Evolutionary conservation across 1,140 invertebrate species (phyloP).

Genomic region (Telenomus remus): DNA sequence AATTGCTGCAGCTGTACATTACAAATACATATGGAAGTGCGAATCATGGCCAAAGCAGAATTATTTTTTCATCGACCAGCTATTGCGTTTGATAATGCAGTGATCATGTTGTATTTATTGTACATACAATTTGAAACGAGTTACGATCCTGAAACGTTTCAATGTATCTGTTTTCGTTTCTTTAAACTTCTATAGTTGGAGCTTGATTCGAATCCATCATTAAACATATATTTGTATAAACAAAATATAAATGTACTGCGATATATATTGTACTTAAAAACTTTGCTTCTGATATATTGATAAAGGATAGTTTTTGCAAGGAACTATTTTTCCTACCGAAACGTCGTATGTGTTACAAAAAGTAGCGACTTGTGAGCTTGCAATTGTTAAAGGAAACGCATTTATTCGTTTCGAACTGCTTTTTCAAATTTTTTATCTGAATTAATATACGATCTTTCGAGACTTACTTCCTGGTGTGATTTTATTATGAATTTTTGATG

Average conservation of each 20-base stretch:
- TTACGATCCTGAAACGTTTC: slow-evolving; percentile 23
- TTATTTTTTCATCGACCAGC: slow-evolving; percentile 74
- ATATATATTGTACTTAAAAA: slow-evolving; percentile 66
- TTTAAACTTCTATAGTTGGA: slow-evolving; percentile 17
- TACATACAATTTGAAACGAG: slow-evolving; percentile 61
- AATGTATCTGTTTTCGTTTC: slow-evolving; percentile 12
- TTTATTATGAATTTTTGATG: no score
- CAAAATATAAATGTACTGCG: slow-evolving; percentile 41
- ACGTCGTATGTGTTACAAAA: neutral
- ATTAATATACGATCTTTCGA: no score
- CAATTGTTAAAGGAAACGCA: no score
- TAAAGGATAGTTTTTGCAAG: slow-evolving; percentile 48
- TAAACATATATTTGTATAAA: slow-evolving; percentile 9
- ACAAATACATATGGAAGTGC: slow-evolving; percentile 16
- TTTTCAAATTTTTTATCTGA: no score
- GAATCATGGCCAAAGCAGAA: slow-evolving; percentile 72
- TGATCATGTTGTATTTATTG: slow-evolving; percentile 66
- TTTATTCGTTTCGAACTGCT: no score
- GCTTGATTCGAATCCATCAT: slow-evolving; percentile 20
- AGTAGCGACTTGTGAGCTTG: neutral
- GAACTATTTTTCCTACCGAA: slow-evolving; percentile 61
- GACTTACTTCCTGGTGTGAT: no score
- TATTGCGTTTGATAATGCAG: slow-evolving; percentile 57
- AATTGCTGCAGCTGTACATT: neutral
- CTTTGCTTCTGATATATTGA: slow-evolving; percentile 42